phyloP scores from a whole-genome alignment of 2,797 vertebrate genomes.

The Oceanodroma leucorhoa region DNA sequence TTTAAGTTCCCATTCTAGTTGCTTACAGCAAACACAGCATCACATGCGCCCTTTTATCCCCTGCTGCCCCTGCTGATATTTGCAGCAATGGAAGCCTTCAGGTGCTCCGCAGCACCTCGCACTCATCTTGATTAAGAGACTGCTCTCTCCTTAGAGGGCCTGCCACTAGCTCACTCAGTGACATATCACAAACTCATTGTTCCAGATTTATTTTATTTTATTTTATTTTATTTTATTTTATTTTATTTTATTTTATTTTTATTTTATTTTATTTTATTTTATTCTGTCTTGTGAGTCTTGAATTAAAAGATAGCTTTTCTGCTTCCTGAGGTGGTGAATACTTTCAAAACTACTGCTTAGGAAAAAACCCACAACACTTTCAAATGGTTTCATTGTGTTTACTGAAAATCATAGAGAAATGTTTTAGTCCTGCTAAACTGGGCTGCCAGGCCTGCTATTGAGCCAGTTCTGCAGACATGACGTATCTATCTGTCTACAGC shows the following conservation, averaged over 20 bases:
- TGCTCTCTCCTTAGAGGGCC: not conserved
- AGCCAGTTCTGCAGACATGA: not conserved
- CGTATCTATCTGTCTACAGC: fast-evolving
- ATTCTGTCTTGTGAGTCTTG: not conserved
- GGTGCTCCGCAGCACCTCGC: not conserved
- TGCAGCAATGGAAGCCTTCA: not conserved
- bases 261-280: not conserved
- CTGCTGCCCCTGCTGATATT: not conserved
- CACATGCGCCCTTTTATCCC: not conserved
- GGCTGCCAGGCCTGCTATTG: not conserved
- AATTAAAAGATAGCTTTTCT: not conserved
- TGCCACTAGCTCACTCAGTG: not conserved
- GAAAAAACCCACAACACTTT: not conserved
- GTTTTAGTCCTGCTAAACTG: not conserved
- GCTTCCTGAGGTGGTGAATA: not conserved
- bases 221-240: not conserved
- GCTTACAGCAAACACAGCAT: not conserved
- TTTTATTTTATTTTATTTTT: not conserved
- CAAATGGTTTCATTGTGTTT: not conserved
- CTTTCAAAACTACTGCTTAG: not conserved
- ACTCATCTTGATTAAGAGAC: slow-evolving; percentile 15
- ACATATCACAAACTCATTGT: not conserved
- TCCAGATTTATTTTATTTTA: not conserved
- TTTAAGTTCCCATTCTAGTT: not conserved
- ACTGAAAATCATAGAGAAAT: not conserved